A percentile compares a stretch with the other conserved stretches of the same genome.
These are phyloP conservation scores for Megamerina dolium DNA, from an alignment of 2,888 invertebrate species.

Conservation along the genomic window DNA sequence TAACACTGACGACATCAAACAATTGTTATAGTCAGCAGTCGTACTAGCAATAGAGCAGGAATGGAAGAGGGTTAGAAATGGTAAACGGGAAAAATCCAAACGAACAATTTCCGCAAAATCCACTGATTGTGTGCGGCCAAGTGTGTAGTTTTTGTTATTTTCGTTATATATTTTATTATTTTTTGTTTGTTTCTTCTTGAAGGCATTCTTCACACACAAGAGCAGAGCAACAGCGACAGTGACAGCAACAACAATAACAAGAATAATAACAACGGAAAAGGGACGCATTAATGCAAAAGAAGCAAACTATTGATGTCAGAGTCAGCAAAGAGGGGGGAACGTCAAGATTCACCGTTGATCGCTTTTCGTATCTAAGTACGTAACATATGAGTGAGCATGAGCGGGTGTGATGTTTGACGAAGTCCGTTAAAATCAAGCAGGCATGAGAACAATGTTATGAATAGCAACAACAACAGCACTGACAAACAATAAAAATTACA, in stretches of 20 bases:
- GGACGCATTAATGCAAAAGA: slow-evolving; percentile 6
- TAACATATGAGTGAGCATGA: too few species aligned
- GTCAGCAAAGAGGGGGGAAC: not conserved
- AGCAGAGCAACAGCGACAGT: not conserved
- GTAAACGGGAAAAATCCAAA: too few species aligned
- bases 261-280: too few species aligned
- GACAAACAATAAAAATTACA: slow-evolving; percentile 5
- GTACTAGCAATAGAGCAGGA: slow-evolving; percentile 1
- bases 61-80: too few species aligned
- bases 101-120: slow-evolving; percentile 6
- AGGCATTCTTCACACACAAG: too few species aligned
- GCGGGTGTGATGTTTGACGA: not conserved
- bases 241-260: not conserved
- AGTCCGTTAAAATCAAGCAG: slow-evolving; percentile 1
- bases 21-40: slow-evolving; percentile 2
- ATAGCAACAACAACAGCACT: slow-evolving; percentile 8
- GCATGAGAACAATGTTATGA: slow-evolving; percentile 5
- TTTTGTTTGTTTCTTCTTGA: too few species aligned
- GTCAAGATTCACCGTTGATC: slow-evolving; percentile 12
- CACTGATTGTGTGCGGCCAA: slow-evolving; percentile 13
- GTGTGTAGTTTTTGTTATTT: slow-evolving; percentile 13
- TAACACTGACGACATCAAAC: slow-evolving; percentile 1
- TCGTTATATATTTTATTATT: too few species aligned
- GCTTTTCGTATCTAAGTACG: slow-evolving; percentile 3
- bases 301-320: not conserved